Evolutionary conservation across 2,113 vertebrate species (phyloP).

Genomic region (Puntigrus tetrazona): DNA sequence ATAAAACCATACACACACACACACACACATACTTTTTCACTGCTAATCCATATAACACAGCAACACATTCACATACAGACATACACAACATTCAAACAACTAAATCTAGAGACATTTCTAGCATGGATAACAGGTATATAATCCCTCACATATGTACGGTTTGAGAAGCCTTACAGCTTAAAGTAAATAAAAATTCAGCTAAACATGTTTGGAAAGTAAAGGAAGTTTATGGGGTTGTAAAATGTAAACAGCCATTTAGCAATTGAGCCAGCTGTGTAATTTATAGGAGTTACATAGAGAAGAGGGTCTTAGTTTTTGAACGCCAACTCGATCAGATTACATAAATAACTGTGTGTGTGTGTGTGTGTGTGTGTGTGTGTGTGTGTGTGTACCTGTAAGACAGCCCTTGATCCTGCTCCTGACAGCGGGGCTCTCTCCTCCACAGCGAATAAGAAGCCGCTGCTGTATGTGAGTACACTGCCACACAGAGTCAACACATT

Average conservation of each 20-base stretch:
- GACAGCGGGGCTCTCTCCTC: constrained; percentile 78
- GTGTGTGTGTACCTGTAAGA: constrained; percentile 29
- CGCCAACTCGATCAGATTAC: neutral
- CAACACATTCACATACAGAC: neutral
- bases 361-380: neutral
- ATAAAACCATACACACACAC: no score
- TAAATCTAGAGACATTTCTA: constrained; percentile 3
- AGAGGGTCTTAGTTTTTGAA: neutral
- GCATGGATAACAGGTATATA: neutral
- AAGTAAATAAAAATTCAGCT: neutral
- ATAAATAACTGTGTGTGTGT: neutral
- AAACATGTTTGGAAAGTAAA: neutral
- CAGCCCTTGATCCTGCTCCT: constrained; percentile 55
- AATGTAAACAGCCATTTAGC: neutral
- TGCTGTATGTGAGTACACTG: constrained; percentile 87
- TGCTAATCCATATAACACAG: neutral
- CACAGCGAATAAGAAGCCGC: constrained; percentile 88
- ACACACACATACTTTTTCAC: no score
- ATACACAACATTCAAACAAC: neutral
- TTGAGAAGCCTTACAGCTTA: neutral
- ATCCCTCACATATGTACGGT: neutral
- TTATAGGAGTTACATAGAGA: neutral
- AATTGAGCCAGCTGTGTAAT: neutral
- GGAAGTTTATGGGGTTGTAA: neutral
- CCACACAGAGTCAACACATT: constrained; percentile 90